Base-by-base conservation (phyloP, 2,888 invertebrate species). In the Stenolophus ochropezus region DNA sequence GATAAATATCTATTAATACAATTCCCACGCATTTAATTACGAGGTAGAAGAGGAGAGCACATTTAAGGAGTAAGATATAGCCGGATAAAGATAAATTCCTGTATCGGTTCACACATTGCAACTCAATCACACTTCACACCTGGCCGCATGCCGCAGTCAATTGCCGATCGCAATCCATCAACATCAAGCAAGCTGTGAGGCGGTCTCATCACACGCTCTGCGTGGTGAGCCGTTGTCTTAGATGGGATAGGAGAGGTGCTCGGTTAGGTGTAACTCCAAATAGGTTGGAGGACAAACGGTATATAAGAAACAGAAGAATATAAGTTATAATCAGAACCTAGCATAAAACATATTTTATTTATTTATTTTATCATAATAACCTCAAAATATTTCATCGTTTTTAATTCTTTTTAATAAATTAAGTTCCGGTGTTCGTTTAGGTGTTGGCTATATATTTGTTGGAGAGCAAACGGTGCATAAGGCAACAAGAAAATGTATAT, bases 71-170 rank as follows among this genome's bases (percentile, higher is more conserved):
- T 56, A 18, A 56, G 11, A 56, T 3, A 8, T 8, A 8, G 20
- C 56, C 56, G 56, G 56, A 56, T 56, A 21, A 56, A 20, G 56
- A 56, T 20, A 56, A 56, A 56, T 56, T 56, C 56, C 56, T 56
- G 4, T 3, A 11, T 42, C 11, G 8, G 33, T 42, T 42, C 33
- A 42, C 56, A 56, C 56, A 69, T 20, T 51, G 74, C 74, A 74
- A 53, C 74, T 74, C 74, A 74, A 74, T 74, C 74, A 69, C 65
- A 69, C 51, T 5, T 23, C 21, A 74, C 74, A 74, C 74, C 53
- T 53, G 5, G 74, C 14, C 16, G 14, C n/a, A 53, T 23, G 23
- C 42, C 53, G 25, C 16, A 51, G 53, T 74, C 51, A 74, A 51
- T 42, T 53, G 74, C 42, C 74, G 74, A 23, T 27, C 53, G 51